These are phyloP conservation scores for Euphydryas editha DNA, from an alignment of 2,888 invertebrate species.

Conservation along the genomic window DNA sequence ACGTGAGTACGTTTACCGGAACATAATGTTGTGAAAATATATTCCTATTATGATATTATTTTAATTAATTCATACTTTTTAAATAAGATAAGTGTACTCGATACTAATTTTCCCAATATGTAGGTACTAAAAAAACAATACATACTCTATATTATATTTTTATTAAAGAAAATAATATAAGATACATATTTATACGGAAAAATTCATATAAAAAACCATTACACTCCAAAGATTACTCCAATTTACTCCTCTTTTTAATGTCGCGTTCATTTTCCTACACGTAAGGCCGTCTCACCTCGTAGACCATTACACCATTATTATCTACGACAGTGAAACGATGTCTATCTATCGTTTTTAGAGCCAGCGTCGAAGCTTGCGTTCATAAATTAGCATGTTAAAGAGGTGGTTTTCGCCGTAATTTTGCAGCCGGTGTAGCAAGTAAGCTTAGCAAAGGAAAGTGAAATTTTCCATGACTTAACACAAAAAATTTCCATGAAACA, in stretches of 20 bases:
- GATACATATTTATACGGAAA: too few relatives aligned
- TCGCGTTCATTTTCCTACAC: neutral
- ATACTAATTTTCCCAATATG: neutral
- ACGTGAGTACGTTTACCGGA: neutral
- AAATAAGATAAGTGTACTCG: neutral
- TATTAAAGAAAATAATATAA: neutral
- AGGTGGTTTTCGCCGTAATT: neutral
- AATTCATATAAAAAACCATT: too few relatives aligned
- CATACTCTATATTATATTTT: neutral
- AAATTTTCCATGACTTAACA: too few relatives aligned
- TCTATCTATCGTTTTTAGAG: neutral
- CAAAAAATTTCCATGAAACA: too few relatives aligned
- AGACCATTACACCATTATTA: neutral
- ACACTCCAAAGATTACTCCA: too few relatives aligned
- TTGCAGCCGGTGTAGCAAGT: neutral
- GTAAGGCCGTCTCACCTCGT: neutral
- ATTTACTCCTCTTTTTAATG: too few relatives aligned
- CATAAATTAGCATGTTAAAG: neutral
- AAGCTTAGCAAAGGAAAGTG: too few relatives aligned
- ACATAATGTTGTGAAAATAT: neutral
- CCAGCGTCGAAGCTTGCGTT: neutral
- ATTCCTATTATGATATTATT: neutral
- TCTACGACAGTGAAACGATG: neutral
- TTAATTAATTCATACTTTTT: neutral
- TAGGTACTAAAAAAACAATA: neutral